Evolutionary conservation across 2,113 vertebrate genomes (phyloP).

Genomic region (Ptychochromis oligacanthus): DNA sequence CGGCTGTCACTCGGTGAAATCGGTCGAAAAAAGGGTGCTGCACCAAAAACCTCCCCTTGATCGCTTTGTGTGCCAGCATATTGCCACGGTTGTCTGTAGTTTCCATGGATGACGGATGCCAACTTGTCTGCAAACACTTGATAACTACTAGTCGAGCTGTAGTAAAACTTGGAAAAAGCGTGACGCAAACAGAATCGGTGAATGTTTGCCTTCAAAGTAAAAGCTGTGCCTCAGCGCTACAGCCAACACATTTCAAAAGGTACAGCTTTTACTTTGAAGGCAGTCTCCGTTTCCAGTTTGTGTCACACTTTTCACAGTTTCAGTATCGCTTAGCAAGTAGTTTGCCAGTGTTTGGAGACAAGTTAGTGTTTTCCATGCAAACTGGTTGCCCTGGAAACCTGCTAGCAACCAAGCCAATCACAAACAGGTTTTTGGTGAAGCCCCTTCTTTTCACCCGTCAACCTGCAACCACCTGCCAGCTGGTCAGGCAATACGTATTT

Average conservation of each 20-base stretch:
- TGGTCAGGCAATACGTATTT: background rate
- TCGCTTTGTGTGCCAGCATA: background rate
- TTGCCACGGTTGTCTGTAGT: background rate
- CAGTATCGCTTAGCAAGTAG: too few relatives aligned
- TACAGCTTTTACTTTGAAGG: too few relatives aligned
- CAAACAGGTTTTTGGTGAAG: background rate
- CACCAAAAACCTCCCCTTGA: background rate
- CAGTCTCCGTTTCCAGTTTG: too few relatives aligned
- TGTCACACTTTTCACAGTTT: too few relatives aligned
- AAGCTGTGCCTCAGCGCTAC: background rate
- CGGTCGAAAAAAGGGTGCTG: background rate
- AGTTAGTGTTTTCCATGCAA: background rate
- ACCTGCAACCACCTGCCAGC: too few relatives aligned
- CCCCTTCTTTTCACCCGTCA: too few relatives aligned
- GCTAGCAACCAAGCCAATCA: rapidly evolving
- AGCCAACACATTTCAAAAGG: background rate
- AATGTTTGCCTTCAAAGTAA: too few relatives aligned
- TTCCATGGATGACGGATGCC: background rate
- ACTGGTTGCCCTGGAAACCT: background rate
- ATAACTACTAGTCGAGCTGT: background rate
- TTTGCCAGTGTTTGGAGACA: too few relatives aligned
- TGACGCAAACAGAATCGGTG: background rate
- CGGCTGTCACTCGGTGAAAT: too few relatives aligned
- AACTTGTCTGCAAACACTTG: background rate
- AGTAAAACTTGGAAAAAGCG: background rate